Base-by-base conservation (phyloP, 2,113 vertebrate species). In the Chrysemys picta region DNA sequence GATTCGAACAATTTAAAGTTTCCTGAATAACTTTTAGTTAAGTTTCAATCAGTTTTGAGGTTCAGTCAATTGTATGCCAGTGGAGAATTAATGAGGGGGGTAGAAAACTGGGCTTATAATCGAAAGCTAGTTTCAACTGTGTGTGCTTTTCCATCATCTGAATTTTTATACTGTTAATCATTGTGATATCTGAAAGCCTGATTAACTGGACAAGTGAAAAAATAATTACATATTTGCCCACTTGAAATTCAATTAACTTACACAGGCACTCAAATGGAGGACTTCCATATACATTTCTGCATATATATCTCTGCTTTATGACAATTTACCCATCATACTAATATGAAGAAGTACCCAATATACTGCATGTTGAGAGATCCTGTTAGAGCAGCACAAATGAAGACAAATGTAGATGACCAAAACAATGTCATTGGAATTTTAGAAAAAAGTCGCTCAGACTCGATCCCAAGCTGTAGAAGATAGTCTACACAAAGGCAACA, bases 81-180 rank as follows among this genome's bases (percentile, higher is more conserved):
- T 82, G 25, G 47, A 52, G 90, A 53, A 87, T 29, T 93, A 94
- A 96, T 84, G 92, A 90, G 85, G 56, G 52, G 14, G 93, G 89
- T 80, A 38, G 69, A 42, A 72, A 38, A 38, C 21, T 21, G 35
- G n/a, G n/a, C 69, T 72, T 38, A 72, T 42, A 38, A 21, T 42
- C 8, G 52, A 82, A 95, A 94, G 90, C 84, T 91, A 87, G 56
- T 72, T 95, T 29, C 83, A 75, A 7, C 78, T 90, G n/a, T 59
- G 80, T 2, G 19, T 90, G 29, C 76, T n/a, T 84, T 0, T 0
- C 4, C 86, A 24, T 94, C 95, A 91, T 94, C 80, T 81, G 38
- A 0, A 0, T 25, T 95, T 94, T 62, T 62, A 62, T 62, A 35
- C 59, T 14, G 80, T 84, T 93, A 2, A 31, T 82, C n/a, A 91